Base-by-base conservation (phyloP, 2,888 invertebrate genomes). In the Lithophane socia region DNA sequence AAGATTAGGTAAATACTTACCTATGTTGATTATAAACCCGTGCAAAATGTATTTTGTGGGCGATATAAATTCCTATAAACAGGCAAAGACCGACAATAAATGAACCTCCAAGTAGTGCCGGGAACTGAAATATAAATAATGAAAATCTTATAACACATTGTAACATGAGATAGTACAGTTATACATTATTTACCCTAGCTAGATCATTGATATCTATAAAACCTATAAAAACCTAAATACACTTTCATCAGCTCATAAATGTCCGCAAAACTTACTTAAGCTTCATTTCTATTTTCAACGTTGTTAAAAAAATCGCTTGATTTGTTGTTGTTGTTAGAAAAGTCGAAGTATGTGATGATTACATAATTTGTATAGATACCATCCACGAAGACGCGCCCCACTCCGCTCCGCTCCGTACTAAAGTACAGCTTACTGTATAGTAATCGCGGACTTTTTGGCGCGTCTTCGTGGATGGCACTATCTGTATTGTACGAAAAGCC, bases 1-100 rank as follows among this genome's bases (percentile, higher is more conserved):
- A 75, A 58, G 12, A 65, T 24, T 47, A 3, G 3, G 5, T 44
- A n/a, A 47, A 61, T 86, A 79, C 84, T 84, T 42, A 84, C 86
- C 79, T 79, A 12, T 84, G 69, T 13, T 77, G 84, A 54, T 73
- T 84, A 52, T 75, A 73, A 16, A 92, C 84, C 70, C 90, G 87
- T 8, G 86, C 80, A 54, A 91, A 92, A 79, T 92, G 85, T 29
- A 92, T 85, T 83, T 91, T 92, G 64, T 93, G 91, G 16, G 87
- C 81, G 3, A 91, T 73, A 77, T 91, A 93, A 70, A 93, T 91
- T 24, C 89, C 75, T 13, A 88, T 85, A 64, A 91, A 91, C 24
- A 93, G 52, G 44, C 86, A 90, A 37, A 92, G 79, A 1, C 92
- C 91, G 68, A 91, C 72, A 77, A 93, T 86, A 75, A 92, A 88